Base-by-base conservation (phyloP, 2,113 vertebrate genomes). In the Gadus chalcogrammus region DNA sequence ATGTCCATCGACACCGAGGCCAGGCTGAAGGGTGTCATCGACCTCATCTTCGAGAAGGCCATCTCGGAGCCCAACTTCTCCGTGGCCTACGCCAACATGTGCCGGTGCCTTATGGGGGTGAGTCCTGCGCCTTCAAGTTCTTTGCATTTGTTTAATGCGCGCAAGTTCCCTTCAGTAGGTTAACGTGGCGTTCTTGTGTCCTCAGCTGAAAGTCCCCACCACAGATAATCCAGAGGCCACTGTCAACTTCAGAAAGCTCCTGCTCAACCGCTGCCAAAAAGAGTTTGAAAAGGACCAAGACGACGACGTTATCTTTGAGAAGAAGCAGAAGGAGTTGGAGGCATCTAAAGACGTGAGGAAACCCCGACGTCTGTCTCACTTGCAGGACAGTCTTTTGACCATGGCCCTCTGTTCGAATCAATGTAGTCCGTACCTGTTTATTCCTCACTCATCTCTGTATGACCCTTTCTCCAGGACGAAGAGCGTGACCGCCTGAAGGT, bases 261-360 rank as follows among this genome's bases (percentile, higher is more conserved):
- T 99, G 52, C 90, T 99, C 74, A 99, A 99, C 80, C 97, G 97
- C 56, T 99, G 97, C 88, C 97, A 99, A 93, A 99, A 98, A 72
- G 97, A 99, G 67, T 99, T 99, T 88, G 97, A 99, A 72, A 98
- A 96, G 87, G 97, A 99, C 90, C 96, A 98, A 80, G 97, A 96
- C 22, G 97, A 99, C 0, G 96, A 97, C 0, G 95, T 94, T 16
- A 94, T 98, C 80, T 97, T 99, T 82, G 97, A 99, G 85, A 96
- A 92, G 85, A 99, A 97, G 81, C 97, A 99, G 85, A 98, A 97
- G 55, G 97, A 98, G 76, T 80, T 99, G 0, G 97, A 99, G 56
- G 93, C 94, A 74, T 90, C 97, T 15, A 90, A 91, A 74, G 93
- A 92, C 24, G 95, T 98, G 81, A 71, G 78, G 81, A 85, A 90